Evolutionary conservation across 2,888 invertebrate genomes (phyloP), one percentile per base, ranked within the genome.

Genomic region (Trichogramma evanescens): DNA sequence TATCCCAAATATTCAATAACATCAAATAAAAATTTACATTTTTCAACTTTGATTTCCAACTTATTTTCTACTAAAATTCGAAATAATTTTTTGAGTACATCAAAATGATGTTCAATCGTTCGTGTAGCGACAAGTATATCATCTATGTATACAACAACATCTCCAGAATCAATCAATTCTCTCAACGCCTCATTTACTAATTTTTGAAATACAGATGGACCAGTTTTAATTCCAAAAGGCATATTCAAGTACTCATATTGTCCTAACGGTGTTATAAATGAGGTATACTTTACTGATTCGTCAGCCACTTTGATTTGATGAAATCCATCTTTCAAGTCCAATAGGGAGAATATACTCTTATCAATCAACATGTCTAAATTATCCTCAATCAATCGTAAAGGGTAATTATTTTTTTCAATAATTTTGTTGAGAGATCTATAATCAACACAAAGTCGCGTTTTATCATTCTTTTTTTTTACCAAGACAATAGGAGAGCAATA

Each of bases 371-470:
- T 41, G 46, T 58, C 62, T n/a, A 62, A 10, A 38, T 58, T 54
- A n/a, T 62, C 62, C 2, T 62, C 55, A 4, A 62, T 62, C 42
- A 62, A 13, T 6, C 9, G 58, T 10, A 45, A 52, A 4, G 63
- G 59, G 13, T 49, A 63, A 54, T 61, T 63, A 9, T 61, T 61
- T 54, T 58, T 63, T 4, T 58, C 9, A 2, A 58, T 63, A 6
- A 63, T 59, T 50, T 63, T 61, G 42, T 61, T 63, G 3, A 63
- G 7, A 10, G 55, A 58, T 5, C 61, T 26, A 9, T 59, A 63
- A 13, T 61, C 58, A n/a, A 61, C 38, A 38, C 63, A 63, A 2
- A 61, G 26, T 40, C 57, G 13, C n/a, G 57, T 57, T 41, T 64
- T 59, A 2, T 53, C 55, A 13, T 42, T 55, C 7, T 62, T 63